Percentiles rank a stretch among this genome's conserved stretches.
These are phyloP conservation scores for Mionectes olivaceus DNA, from an alignment of 2,797 vertebrate genomes.

Conservation along the genomic window DNA sequence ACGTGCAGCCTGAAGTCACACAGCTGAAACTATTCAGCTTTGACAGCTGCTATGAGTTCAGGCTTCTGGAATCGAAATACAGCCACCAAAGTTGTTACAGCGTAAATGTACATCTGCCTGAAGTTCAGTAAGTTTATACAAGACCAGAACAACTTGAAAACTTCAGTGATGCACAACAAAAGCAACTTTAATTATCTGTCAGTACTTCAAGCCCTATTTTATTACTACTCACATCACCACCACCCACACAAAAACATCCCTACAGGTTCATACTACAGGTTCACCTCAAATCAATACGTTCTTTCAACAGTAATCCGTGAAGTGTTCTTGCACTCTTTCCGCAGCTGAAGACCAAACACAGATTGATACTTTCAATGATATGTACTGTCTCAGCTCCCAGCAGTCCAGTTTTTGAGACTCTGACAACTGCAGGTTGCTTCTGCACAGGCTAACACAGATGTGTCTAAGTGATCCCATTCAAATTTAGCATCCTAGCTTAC, in stretches of 20 bases:
- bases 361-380: not conserved
- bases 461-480: not conserved
- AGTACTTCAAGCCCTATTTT: not conserved
- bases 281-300: not conserved
- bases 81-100: not conserved
- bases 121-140: not conserved
- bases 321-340: not conserved
- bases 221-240: not conserved
- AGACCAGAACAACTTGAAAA: not conserved
- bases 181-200: not conserved
- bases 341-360: not conserved
- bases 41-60: not conserved
- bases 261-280: not conserved
- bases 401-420: not conserved
- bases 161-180: not conserved
- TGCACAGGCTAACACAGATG: not conserved
- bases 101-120: not conserved
- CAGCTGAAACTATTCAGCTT: slow-evolving; percentile 4
- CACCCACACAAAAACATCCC: not conserved
- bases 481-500: not conserved
- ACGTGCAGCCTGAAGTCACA: not conserved
- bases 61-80: not conserved
- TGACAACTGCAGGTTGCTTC: not conserved
- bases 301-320: not conserved
- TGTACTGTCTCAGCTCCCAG: not conserved